phyloP scores from a whole-genome alignment of 1,140 invertebrate species.

The Phocides pigmalion region DNA sequence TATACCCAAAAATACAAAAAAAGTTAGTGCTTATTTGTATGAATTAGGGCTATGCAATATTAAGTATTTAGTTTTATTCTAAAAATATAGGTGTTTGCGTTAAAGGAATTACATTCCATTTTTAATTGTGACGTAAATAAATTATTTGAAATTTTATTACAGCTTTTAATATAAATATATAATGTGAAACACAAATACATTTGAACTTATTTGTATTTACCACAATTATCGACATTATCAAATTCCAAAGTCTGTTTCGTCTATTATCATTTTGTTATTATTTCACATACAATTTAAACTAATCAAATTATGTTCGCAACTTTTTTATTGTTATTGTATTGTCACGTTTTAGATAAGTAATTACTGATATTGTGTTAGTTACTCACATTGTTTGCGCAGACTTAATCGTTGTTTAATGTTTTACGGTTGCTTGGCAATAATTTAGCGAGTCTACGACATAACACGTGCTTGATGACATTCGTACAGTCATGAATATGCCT shows the following conservation, averaged over 20 bases:
- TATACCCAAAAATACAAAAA: too few species aligned
- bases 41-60: too few species aligned
- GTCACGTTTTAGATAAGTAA: not conserved
- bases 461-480: slow-evolving; percentile 7
- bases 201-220: too few species aligned
- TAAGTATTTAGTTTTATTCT: too few species aligned
- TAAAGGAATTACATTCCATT: too few species aligned
- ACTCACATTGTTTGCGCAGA: slow-evolving; percentile 2
- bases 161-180: too few species aligned
- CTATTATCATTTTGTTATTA: not conserved
- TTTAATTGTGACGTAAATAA: too few species aligned
- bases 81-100: too few species aligned
- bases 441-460: not conserved
- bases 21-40: too few species aligned
- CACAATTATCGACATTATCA: too few species aligned
- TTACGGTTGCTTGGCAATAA: slow-evolving; percentile 10
- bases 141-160: too few species aligned
- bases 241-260: not conserved
- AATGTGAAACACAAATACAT: too few species aligned
- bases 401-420: not conserved
- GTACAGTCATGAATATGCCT: slow-evolving; percentile 4
- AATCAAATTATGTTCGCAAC: not conserved
- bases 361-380: not conserved
- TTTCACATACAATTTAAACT: not conserved
- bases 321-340: not conserved